Evolutionary conservation across 2,113 vertebrate genomes (phyloP).

Genomic region (Cynoglossus semilaevis): DNA sequence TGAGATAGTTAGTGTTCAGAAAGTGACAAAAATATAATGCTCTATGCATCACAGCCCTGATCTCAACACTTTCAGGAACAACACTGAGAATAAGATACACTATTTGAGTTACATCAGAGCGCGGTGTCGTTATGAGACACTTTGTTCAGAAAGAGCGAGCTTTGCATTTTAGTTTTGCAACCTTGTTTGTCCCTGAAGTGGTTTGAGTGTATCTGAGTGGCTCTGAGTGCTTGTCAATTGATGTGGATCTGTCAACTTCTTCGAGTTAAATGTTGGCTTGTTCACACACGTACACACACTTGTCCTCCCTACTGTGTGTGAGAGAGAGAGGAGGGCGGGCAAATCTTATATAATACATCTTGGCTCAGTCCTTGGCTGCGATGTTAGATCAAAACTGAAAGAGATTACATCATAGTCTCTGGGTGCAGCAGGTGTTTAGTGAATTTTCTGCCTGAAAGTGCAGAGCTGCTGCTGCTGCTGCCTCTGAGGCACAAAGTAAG

Average conservation of each 20-base stretch:
- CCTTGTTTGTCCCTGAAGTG: not conserved
- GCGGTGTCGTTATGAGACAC: too few species aligned
- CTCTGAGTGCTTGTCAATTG: conserved; percentile 11
- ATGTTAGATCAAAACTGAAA: conserved; percentile 54
- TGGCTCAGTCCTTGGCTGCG: conserved; percentile 39
- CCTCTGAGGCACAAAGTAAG: too few species aligned
- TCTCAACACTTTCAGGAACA: too few species aligned
- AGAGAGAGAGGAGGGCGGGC: not conserved
- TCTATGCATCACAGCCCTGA: too few species aligned
- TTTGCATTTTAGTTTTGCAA: too few species aligned
- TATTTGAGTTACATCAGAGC: too few species aligned
- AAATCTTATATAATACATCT: conserved; percentile 42
- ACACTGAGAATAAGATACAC: too few species aligned
- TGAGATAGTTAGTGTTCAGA: too few species aligned
- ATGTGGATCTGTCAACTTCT: conserved; percentile 16
- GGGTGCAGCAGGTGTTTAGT: conserved; percentile 39
- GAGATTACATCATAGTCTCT: conserved; percentile 70
- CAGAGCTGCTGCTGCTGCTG: conserved; percentile 30
- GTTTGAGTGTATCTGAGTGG: conserved; percentile 3
- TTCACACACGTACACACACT: conserved; percentile 24
- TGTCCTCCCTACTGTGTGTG: conserved; percentile 1
- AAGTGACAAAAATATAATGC: too few species aligned
- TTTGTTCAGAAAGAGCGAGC: too few species aligned
- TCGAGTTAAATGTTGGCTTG: conserved; percentile 17
- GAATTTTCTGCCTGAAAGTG: conserved; percentile 31